Evolutionary conservation across 2,113 vertebrate species (phyloP), one percentile per base, ranked within the genome.

Genomic region (Microtus montanus): DNA sequence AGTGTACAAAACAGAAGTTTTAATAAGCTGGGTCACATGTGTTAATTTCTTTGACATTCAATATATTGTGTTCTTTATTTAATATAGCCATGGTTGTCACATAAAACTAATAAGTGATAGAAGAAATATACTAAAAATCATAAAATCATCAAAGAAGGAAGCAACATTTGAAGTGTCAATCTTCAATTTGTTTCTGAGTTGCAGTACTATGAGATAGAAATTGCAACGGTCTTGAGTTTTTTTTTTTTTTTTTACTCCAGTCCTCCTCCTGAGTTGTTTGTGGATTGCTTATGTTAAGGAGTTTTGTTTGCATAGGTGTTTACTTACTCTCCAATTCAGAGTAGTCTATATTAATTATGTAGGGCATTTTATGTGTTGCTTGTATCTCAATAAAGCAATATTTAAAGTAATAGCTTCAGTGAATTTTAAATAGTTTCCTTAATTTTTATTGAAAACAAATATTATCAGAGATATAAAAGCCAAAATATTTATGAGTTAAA

Each of bases 41-140:
- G 26, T 73, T 93, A 74, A 54, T n/a, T 73, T 92, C 86, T 87
- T n/a, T 87, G 30, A 64, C 35, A 91, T 71, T 49, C 2, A 79
- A 7, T 61, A 80, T 28, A 83, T 82, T 47, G 12, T 91, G 17
- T 44, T 94, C 35, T 44, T 22, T 2, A 3, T 19, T 3, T 1
- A 63, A 52, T 68, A 93, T 87, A 74, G 90, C 28, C 91, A 73
- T 24, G 15, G 9, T 35, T 79, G 26, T 7, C 41, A 49, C 61
- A 87, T 77, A 73, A 83, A 95, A 90, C 14, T 80, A 91, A 74
- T 68, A 75, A 68, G 71, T 88, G 1, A 12, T 74, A 92, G 44
- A 41, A 95, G 58, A 15, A 88, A 77, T 52, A 61, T 47, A 91
- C 54, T 93, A 74, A 66, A 92, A 91, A 87, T 63, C 41, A n/a